Evolutionary conservation across 92 coral and sea anemone genomes (phyloP).

Genomic region (Ricordea florida): DNA sequence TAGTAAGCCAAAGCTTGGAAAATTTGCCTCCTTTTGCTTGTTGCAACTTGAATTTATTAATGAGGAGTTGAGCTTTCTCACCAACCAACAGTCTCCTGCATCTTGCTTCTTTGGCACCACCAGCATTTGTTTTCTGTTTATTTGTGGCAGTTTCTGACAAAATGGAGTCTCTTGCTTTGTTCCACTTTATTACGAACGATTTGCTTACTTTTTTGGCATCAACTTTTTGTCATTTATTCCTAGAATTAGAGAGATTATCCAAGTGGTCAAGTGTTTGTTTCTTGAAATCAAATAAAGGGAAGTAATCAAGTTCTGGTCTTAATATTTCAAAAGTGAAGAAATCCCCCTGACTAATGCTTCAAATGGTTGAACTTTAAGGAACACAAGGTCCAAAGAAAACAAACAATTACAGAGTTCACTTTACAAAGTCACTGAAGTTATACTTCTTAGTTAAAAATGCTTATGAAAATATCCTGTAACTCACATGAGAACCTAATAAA

Average conservation of each 20-base stretch:
- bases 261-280: constrained; percentile 29
- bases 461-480: no score
- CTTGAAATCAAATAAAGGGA: constrained; percentile 18
- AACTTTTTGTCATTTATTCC: constrained; percentile 39
- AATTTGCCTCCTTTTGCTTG: constrained; percentile 47
- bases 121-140: constrained; percentile 32
- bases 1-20: no score
- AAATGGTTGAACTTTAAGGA: no score
- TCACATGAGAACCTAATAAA: no score
- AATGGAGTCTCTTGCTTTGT: constrained; percentile 40
- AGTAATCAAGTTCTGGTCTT: no score
- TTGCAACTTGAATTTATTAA: constrained; percentile 21
- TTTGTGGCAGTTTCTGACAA: constrained; percentile 36
- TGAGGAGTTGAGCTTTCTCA: constrained; percentile 35
- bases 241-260: constrained; percentile 26
- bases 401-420: no score
- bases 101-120: constrained; percentile 27
- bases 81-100: constrained; percentile 26
- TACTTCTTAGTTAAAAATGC: no score
- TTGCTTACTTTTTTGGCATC: constrained; percentile 37
- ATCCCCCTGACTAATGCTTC: no score
- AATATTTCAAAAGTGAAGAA: constrained; percentile 13
- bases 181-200: constrained; percentile 52
- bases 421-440: no score
- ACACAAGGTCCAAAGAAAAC: no score